Evolutionary conservation across 37 sponge, comb jelly and placozoan genomes (phyloP).

Genomic region (Bolinopsis microptera): DNA sequence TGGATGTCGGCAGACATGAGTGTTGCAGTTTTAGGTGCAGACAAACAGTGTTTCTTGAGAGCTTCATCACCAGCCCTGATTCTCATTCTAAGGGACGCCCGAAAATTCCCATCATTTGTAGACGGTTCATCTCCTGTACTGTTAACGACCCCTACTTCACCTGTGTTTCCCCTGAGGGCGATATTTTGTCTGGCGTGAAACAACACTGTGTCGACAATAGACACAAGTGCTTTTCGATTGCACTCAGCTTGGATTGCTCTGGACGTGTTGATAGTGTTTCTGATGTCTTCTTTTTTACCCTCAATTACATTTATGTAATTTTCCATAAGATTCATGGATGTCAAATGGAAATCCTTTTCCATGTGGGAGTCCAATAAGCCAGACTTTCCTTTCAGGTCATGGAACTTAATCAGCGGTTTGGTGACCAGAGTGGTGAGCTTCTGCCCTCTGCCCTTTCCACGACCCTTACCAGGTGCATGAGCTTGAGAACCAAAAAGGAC

Average conservation of each 20-base stretch:
- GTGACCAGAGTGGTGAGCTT: background rate
- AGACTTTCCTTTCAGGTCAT: background rate
- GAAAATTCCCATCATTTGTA: slow-evolving; percentile 58
- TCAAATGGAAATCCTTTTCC: background rate
- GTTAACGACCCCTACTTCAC: slow-evolving; percentile 5
- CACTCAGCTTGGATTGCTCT: background rate
- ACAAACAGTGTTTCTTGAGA: background rate
- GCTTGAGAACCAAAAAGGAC: background rate
- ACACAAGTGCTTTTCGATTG: background rate
- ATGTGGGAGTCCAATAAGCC: background rate
- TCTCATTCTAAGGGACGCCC: slow-evolving; percentile 27
- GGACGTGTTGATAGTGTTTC: background rate
- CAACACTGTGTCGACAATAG: slow-evolving; percentile 31
- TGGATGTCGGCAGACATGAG: slow-evolving; percentile 51
- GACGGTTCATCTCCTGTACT: background rate
- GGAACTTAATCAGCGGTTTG: background rate
- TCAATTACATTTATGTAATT: background rate
- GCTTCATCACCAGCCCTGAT: slow-evolving; percentile 52
- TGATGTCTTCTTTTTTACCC: background rate
- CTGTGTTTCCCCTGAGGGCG: background rate
- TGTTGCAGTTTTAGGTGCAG: slow-evolving; percentile 19
- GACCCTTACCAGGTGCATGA: background rate
- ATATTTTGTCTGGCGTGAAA: background rate
- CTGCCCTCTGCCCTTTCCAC: background rate
- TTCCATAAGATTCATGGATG: background rate